A percentile compares a stretch with the other conserved stretches of the same genome.
These are phyloP conservation scores for Proisotoma minuta DNA, from an alignment of 2,888 invertebrate species.

Conservation along the genomic window DNA sequence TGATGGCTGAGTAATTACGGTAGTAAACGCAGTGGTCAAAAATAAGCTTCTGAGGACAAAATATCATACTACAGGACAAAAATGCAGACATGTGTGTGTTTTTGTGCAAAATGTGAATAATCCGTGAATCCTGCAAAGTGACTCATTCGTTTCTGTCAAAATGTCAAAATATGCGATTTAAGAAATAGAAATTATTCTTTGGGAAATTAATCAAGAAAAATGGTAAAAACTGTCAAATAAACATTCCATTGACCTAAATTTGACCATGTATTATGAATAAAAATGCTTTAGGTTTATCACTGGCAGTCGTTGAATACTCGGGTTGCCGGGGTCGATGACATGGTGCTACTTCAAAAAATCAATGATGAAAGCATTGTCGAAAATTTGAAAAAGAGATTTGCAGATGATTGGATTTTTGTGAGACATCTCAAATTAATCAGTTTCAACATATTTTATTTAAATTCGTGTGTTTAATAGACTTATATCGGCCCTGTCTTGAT, in stretches of 20 bases:
- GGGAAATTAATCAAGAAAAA: no score
- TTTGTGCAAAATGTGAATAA: no score
- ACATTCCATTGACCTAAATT: background rate
- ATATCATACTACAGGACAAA: no score
- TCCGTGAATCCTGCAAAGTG: no score
- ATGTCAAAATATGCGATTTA: background rate
- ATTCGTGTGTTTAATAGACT: slow-evolving; percentile 55
- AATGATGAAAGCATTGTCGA: slow-evolving; percentile 62
- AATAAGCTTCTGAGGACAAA: no score
- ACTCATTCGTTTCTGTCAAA: no score
- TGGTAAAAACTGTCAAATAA: background rate
- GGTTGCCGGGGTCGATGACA: slow-evolving; percentile 65
- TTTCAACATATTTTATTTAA: no score
- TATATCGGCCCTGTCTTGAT: slow-evolving; percentile 64
- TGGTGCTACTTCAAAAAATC: slow-evolving; percentile 63
- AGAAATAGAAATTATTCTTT: no score
- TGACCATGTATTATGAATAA: background rate
- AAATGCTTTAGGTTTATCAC: slow-evolving; percentile 57
- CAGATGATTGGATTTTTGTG: slow-evolving; percentile 65
- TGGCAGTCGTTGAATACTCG: slow-evolving; percentile 68
- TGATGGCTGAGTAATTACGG: background rate
- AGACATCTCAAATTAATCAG: no score
- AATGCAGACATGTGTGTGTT: no score
- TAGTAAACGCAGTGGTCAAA: background rate
- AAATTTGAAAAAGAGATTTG: slow-evolving; percentile 62